Evolutionary conservation across 2,113 vertebrate genomes (phyloP), one percentile per base, ranked within the genome.

Genomic region (Thalassarche chlororhynchos): DNA sequence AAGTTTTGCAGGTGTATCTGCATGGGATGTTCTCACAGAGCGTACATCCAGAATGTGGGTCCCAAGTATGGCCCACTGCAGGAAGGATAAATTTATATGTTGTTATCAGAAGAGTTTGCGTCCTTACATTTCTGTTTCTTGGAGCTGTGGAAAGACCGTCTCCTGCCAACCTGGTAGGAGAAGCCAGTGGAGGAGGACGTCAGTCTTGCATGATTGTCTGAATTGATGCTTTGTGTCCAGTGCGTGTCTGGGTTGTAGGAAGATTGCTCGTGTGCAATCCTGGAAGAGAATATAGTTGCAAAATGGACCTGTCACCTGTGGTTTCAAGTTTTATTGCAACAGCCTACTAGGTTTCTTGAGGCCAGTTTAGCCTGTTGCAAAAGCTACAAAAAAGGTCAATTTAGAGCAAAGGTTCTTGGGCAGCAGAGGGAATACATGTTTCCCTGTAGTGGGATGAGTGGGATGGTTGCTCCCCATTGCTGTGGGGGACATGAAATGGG

Each of bases 31-130:
- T 16, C 46, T 74, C 29, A 14, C n/a, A 55, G 72, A 54, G 19
- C 4, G 7, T 17, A 5, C 5, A 1, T 28, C 12, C 21, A 29
- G 12, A 18, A 7, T 13, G 12, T 10, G 14, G 4, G 13, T 51
- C 28, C 23, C n/a, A 47, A 44, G 18, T 6, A 5, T 12, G 20
- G 75, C 38, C 61, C 13, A 0, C 8, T 76, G 24, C 34, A 49
- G 36, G 28, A 61, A 66, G 54, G 24, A 8, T 51, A 54, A 51
- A 5, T 16, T 42, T 44, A 8, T 26, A 8, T 15, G 14, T 17
- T 84, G 28, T 70, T 65, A 40, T 26, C 19, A 19, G 32, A 60
- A n/a, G 10, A 76, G 20, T 46, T 74, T 32, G 2, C 49, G 25
- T 44, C 5, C 1, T 13, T 34, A 16, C 20, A 36, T 57, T 75